phyloP scores from a whole-genome alignment of 2,888 invertebrate genomes.

The Empis livida region DNA sequence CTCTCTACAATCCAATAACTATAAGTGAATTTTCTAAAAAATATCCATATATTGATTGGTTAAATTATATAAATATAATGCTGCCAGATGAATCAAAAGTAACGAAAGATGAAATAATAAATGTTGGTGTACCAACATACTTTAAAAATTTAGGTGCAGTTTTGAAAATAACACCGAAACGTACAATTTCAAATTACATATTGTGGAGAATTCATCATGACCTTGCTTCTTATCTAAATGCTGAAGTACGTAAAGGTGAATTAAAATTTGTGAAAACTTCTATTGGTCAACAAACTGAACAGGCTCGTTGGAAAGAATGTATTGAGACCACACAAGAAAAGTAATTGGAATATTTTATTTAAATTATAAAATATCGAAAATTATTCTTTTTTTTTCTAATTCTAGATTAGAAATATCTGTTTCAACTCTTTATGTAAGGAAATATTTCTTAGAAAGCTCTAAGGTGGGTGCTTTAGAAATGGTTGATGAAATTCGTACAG shows the following conservation, averaged over 20 bases:
- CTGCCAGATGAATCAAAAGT: slow-evolving; percentile 48
- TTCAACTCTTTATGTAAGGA: slow-evolving; percentile 67
- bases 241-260: slow-evolving; percentile 56
- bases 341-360: slow-evolving; percentile 28
- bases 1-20: slow-evolving; percentile 80
- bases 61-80: slow-evolving; percentile 63
- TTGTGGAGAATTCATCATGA: slow-evolving; percentile 74
- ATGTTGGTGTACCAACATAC: slow-evolving; percentile 68
- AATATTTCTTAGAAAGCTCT: slow-evolving; percentile 68
- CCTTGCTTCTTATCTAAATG: slow-evolving; percentile 60
- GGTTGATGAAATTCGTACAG: slow-evolving; percentile 63
- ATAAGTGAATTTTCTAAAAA: slow-evolving; percentile 53
- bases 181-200: slow-evolving; percentile 68
- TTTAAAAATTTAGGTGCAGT: slow-evolving; percentile 50
- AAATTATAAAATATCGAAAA: too few species aligned
- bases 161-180: slow-evolving; percentile 39
- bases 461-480: slow-evolving; percentile 67
- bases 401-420: slow-evolving; percentile 50
- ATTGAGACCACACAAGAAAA: slow-evolving; percentile 59
- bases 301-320: slow-evolving; percentile 77
- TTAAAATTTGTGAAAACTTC: slow-evolving; percentile 61
- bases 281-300: slow-evolving; percentile 63
- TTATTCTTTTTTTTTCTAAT: slow-evolving; percentile 6
- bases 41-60: slow-evolving; percentile 40
- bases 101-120: slow-evolving; percentile 52